A percentile compares a stretch with the other conserved stretches of the same genome.
Conservation (phyloP, 92 coral and sea anemone genomes). For the Diadumene lineata region DNA sequence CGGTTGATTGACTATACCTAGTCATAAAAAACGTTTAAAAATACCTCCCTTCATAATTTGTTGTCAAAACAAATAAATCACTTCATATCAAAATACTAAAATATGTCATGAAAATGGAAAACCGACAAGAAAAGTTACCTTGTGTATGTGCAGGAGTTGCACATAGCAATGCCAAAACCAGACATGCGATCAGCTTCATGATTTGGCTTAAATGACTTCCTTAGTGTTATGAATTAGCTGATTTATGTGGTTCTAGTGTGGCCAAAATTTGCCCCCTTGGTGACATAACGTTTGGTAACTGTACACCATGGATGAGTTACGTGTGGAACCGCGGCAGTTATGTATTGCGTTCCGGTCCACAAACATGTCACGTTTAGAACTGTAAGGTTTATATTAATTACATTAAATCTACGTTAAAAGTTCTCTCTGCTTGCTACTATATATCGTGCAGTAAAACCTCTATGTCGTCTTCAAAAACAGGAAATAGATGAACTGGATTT, state of each 20-base stretch:
- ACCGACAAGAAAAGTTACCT: not conserved
- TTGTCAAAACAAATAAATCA: not conserved
- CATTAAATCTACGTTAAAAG: too few relatives aligned
- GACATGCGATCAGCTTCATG: constrained; percentile 23
- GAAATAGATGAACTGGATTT: too few relatives aligned
- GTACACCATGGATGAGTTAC: constrained; percentile 15
- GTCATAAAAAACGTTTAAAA: not conserved
- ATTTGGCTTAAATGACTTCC: constrained; percentile 10
- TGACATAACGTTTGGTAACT: constrained; percentile 22
- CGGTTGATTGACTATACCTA: not conserved
- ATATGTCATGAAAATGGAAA: not conserved
- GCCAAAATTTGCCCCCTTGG: constrained; percentile 18
- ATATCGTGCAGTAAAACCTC: too few relatives aligned
- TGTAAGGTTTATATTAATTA: not conserved
- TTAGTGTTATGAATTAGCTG: constrained; percentile 4
- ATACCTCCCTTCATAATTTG: not conserved
- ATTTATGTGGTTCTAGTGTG: constrained; percentile 24
- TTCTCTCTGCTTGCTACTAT: too few relatives aligned
- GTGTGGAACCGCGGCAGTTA: constrained; percentile 13
- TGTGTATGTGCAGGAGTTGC: not conserved
- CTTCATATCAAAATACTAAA: constrained; percentile 3
- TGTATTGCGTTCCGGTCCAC: constrained; percentile 15
- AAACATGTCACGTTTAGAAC: not conserved
- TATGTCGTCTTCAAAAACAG: too few relatives aligned
- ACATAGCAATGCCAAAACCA: not conserved